A percentile compares a stretch with the other conserved stretches of the same genome.
Conservation (phyloP, 2,797 vertebrate genomes). For the Oryzias sinensis region DNA sequence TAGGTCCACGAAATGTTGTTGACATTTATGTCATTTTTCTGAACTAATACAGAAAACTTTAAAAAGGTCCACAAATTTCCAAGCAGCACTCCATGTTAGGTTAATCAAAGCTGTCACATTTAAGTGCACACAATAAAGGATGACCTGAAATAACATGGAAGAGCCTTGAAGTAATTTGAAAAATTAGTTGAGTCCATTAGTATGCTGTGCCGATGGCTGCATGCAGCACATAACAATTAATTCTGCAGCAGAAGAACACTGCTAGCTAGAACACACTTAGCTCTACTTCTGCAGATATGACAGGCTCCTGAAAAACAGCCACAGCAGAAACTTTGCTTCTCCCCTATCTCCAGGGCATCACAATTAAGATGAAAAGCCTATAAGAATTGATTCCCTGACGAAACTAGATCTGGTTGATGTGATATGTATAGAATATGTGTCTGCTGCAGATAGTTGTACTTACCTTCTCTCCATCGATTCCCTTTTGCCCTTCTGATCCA, state of each 20-base stretch:
- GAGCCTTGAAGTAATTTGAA: conserved; percentile 47
- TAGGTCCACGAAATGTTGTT: too few relatives aligned
- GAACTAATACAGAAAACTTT: neutral
- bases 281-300: conserved; percentile 63
- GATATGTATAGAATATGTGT: conserved; percentile 75
- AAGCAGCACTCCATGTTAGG: conserved; percentile 34
- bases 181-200: conserved; percentile 65
- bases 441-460: conserved; percentile 67
- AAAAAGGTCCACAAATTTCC: neutral
- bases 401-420: conserved; percentile 69
- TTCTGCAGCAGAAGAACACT: conserved; percentile 61
- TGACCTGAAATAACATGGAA: conserved; percentile 51
- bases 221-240: conserved; percentile 58
- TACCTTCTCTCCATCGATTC: conserved; percentile 76
- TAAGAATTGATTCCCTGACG: conserved; percentile 75
- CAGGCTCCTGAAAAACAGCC: conserved; percentile 60
- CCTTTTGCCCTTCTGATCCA: conserved; percentile 68
- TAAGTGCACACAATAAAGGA: conserved; percentile 54
- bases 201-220: conserved; percentile 51
- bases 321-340: conserved; percentile 44
- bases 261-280: conserved; percentile 39
- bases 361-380: conserved; percentile 73
- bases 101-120: conserved; percentile 50
- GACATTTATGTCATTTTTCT: neutral
- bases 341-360: conserved; percentile 55